Evolutionary conservation across 1,140 invertebrate species (phyloP).

Genomic region (Contarinia nasturtii): DNA sequence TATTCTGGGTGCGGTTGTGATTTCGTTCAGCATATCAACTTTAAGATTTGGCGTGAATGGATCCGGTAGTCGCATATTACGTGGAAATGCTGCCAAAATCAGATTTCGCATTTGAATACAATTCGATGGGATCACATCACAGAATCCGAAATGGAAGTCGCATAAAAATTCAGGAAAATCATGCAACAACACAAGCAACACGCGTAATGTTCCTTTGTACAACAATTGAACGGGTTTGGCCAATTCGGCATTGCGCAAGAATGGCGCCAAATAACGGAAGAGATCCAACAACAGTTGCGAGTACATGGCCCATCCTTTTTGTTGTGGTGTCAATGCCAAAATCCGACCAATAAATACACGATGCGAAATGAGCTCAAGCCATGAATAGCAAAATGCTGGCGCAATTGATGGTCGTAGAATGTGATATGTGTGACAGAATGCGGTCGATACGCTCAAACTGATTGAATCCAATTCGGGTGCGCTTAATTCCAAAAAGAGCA

Average conservation of each 20-base stretch:
- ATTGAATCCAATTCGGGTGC: slow-evolving; percentile 57
- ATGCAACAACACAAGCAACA: slow-evolving; percentile 88
- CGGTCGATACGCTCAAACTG: slow-evolving; percentile 42
- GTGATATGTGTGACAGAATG: slow-evolving; percentile 81
- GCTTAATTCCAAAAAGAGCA: slow-evolving; percentile 92
- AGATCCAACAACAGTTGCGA: slow-evolving; percentile 85
- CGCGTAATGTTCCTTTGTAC: slow-evolving; percentile 90
- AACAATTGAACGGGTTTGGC: slow-evolving; percentile 80
- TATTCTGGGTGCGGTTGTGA: slow-evolving; percentile 68
- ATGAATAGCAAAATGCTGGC: slow-evolving; percentile 93
- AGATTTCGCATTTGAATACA: slow-evolving; percentile 98
- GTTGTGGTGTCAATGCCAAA: slow-evolving; percentile 69
- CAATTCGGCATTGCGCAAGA: slow-evolving; percentile 88
- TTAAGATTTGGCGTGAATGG: slow-evolving; percentile 96
- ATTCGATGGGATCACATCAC: slow-evolving; percentile 96
- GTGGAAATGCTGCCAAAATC: slow-evolving; percentile 91
- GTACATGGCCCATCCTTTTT: slow-evolving; percentile 74
- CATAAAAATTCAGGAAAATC: slow-evolving; percentile 99
- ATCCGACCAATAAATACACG: slow-evolving; percentile 89
- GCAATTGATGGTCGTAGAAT: slow-evolving; percentile 84
- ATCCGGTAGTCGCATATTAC: slow-evolving; percentile 94
- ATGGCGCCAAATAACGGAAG: slow-evolving; percentile 93
- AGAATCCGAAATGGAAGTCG: slow-evolving; percentile 98
- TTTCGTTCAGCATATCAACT: slow-evolving; percentile 81
- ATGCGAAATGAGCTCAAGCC: slow-evolving; percentile 94